Conservation (phyloP, 2,888 invertebrate species). For the Nesidiocoris tenuis region DNA sequence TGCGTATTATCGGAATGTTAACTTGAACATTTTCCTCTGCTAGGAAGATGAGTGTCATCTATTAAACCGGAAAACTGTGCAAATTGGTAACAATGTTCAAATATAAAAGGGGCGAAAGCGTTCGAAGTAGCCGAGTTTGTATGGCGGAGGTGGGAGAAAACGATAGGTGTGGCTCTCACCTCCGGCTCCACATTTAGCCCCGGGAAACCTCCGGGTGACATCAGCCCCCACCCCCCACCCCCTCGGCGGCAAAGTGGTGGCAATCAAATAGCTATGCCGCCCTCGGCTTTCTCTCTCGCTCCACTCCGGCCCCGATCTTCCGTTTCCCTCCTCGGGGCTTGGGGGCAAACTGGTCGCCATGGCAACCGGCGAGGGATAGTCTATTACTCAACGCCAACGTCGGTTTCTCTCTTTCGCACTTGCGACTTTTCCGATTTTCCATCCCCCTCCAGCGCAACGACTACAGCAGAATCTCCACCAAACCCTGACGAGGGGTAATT, state of each 20-base stretch:
- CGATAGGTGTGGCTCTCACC: slow-evolving; percentile 7
- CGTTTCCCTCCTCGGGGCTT: not conserved
- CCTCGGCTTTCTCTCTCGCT: not conserved
- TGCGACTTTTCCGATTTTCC: not conserved
- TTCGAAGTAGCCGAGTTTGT: too few relatives aligned
- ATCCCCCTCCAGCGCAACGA: not conserved
- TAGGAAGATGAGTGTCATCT: too few relatives aligned
- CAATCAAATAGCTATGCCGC: slow-evolving; percentile 35
- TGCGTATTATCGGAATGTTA: too few relatives aligned
- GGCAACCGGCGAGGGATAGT: slow-evolving; percentile 24
- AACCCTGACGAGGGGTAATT: slow-evolving; percentile 13
- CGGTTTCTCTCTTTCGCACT: not conserved
- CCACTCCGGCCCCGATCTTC: not conserved
- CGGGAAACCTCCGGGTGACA: slow-evolving; percentile 9
- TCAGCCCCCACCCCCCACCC: slow-evolving; percentile 3
- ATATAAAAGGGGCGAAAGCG: too few relatives aligned
- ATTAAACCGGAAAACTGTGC: too few relatives aligned
- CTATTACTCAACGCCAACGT: slow-evolving; percentile 28
- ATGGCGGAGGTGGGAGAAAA: not conserved
- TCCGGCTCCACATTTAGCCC: slow-evolving; percentile 22
- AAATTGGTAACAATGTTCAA: too few relatives aligned
- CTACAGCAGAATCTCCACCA: not conserved
- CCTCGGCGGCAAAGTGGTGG: slow-evolving; percentile 18
- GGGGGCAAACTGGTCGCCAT: slow-evolving; percentile 12
- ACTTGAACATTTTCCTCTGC: too few relatives aligned